Evolutionary conservation across 1,140 invertebrate species (phyloP).

Genomic region (Galendromus occidentalis): DNA sequence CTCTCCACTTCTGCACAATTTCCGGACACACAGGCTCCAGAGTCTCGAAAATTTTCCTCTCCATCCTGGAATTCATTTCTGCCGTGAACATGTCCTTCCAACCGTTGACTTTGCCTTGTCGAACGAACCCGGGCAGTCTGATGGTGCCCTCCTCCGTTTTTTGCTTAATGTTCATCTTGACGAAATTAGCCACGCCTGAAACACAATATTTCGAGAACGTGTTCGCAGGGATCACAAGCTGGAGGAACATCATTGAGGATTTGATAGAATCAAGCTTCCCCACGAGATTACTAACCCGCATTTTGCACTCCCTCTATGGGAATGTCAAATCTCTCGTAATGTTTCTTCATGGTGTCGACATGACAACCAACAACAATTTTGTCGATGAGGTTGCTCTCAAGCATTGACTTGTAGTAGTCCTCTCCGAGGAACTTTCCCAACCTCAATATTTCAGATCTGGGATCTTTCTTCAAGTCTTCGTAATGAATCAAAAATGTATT

Average conservation of each 20-base stretch:
- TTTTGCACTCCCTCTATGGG: neutral
- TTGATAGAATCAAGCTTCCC: too few species aligned
- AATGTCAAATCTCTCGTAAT: neutral
- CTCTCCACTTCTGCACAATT: neutral
- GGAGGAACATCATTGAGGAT: too few species aligned
- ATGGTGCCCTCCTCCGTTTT: neutral
- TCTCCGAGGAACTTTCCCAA: constrained; percentile 13
- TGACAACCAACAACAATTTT: neutral
- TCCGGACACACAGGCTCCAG: neutral
- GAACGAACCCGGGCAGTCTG: neutral
- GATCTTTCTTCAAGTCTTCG: constrained; percentile 19
- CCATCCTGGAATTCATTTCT: neutral
- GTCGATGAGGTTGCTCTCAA: neutral
- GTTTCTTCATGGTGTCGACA: neutral
- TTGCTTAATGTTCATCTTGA: neutral
- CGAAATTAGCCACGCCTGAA: neutral
- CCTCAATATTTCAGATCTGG: neutral
- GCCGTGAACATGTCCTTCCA: neutral
- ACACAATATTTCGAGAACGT: too few species aligned
- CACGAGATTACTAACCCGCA: too few species aligned
- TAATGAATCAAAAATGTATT: constrained; percentile 22
- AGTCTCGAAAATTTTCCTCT: neutral
- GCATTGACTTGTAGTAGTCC: neutral
- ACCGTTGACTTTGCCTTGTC: neutral
- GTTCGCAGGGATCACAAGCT: too few species aligned